phyloP scores from a whole-genome alignment of 2,113 vertebrate species.

The Casuarius casuarius region DNA sequence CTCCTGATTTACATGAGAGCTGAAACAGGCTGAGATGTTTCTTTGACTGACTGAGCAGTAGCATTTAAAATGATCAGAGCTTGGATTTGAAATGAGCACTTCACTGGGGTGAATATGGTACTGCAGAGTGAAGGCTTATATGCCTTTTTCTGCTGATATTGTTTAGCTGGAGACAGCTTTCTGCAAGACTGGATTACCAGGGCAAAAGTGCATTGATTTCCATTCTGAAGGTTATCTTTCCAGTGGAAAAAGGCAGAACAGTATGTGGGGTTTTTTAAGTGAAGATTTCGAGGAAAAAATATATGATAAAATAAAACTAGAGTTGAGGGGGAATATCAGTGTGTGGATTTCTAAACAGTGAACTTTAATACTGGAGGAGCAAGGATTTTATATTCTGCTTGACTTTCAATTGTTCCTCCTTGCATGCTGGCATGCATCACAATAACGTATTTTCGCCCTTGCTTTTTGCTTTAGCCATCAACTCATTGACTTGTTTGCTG shows the following conservation, averaged over 20 bases:
- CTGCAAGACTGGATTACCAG: slow-evolving; percentile 64
- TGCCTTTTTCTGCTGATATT: slow-evolving; percentile 59
- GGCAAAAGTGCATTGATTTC: slow-evolving; percentile 64
- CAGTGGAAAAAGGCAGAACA: slow-evolving; percentile 30
- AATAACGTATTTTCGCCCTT: slow-evolving; percentile 40
- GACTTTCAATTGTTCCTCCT: neutral
- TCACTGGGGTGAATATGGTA: neutral
- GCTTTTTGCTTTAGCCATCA: slow-evolving; percentile 27
- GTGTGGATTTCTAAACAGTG: slow-evolving; percentile 3
- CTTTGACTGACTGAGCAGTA: neutral
- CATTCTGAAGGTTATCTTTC: slow-evolving; percentile 71
- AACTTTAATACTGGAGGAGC: neutral
- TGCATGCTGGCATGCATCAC: neutral
- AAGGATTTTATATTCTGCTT: neutral
- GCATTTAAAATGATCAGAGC: slow-evolving; percentile 27
- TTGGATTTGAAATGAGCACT: slow-evolving; percentile 27
- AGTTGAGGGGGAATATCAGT: neutral
- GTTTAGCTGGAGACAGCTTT: slow-evolving; percentile 67
- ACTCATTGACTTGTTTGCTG: slow-evolving; percentile 45
- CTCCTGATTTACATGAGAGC: neutral
- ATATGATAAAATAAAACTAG: slow-evolving; percentile 26
- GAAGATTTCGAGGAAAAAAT: slow-evolving; percentile 26
- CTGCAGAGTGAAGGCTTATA: neutral
- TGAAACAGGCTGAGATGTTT: neutral
- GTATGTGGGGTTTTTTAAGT: neutral